Percentiles rank a stretch among this genome's conserved stretches.
These are phyloP conservation scores for Neodon shergylaensis DNA, from an alignment of 2,113 vertebrate species.

Conservation along the genomic window DNA sequence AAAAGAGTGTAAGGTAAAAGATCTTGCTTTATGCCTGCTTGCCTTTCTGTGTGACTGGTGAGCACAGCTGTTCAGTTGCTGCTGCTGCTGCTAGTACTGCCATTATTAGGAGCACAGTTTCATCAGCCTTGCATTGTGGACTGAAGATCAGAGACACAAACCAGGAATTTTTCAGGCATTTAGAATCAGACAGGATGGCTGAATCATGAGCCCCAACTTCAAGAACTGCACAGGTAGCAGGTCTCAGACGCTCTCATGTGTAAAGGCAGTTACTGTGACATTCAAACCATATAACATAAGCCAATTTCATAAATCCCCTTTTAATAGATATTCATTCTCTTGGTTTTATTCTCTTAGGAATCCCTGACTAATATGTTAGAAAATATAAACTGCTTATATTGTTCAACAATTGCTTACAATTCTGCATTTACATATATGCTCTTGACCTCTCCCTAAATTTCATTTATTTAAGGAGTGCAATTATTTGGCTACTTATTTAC, in stretches of 20 bases:
- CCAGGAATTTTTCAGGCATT: background rate
- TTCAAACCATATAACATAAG: background rate
- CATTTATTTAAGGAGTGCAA: background rate
- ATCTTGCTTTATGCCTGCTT: background rate
- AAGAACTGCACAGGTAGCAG: background rate
- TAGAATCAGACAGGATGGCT: background rate
- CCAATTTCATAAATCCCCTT: no score
- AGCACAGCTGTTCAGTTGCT: background rate
- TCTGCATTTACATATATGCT: background rate
- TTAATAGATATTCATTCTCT: background rate
- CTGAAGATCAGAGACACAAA: background rate
- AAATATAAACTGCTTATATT: background rate
- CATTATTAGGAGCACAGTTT: background rate
- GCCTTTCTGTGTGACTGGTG: background rate
- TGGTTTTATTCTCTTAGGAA: background rate
- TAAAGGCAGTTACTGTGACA: background rate
- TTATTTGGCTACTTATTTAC: background rate
- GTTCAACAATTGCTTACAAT: background rate
- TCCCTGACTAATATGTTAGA: background rate
- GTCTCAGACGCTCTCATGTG: background rate
- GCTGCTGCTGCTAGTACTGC: no score
- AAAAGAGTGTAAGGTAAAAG: background rate
- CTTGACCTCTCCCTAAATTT: background rate
- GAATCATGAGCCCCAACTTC: background rate
- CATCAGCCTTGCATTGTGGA: background rate